These are phyloP conservation scores for Xyliphius kryptos DNA, from an alignment of 2,113 vertebrate species.

Conservation along the genomic window DNA sequence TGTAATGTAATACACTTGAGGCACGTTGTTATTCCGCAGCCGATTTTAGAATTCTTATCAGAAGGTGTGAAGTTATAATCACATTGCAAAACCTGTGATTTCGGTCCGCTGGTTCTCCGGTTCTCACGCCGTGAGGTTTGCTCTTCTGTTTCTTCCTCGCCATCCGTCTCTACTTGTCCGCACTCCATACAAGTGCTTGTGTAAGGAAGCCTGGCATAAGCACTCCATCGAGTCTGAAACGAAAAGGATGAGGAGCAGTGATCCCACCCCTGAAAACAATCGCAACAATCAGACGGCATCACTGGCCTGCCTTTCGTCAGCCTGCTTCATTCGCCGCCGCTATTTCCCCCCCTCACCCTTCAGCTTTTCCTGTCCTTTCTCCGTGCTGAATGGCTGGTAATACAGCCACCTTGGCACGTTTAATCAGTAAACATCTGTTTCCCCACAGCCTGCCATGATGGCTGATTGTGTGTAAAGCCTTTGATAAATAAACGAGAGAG, in stretches of 20 bases:
- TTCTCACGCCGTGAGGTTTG: neutral
- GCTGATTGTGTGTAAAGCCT: conserved; percentile 63
- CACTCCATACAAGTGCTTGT: conserved; percentile 24
- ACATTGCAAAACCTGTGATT: neutral
- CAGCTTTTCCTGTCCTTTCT: conserved; percentile 47
- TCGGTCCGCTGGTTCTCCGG: neutral
- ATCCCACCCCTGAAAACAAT: conserved; percentile 41
- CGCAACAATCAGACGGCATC: conserved; percentile 43
- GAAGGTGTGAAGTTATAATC: no score
- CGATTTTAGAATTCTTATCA: no score
- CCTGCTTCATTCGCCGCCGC: conserved; percentile 10
- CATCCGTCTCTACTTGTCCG: neutral
- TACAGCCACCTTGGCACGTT: conserved; percentile 60
- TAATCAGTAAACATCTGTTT: conserved; percentile 75
- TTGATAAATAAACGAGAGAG: conserved; percentile 58
- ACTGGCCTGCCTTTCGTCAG: conserved; percentile 51
- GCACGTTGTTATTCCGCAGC: no score
- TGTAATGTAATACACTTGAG: no score
- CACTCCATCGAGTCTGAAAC: conserved; percentile 17
- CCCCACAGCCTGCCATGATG: conserved; percentile 41
- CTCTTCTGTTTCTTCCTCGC: conserved; percentile 2
- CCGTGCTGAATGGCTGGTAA: conserved; percentile 53
- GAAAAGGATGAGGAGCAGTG: conserved; percentile 7
- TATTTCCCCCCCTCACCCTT: conserved; percentile 2
- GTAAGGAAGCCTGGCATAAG: conserved; percentile 31